Evolutionary conservation across 2,113 vertebrate species (phyloP).

Genomic region (Pterocles orientalis): DNA sequence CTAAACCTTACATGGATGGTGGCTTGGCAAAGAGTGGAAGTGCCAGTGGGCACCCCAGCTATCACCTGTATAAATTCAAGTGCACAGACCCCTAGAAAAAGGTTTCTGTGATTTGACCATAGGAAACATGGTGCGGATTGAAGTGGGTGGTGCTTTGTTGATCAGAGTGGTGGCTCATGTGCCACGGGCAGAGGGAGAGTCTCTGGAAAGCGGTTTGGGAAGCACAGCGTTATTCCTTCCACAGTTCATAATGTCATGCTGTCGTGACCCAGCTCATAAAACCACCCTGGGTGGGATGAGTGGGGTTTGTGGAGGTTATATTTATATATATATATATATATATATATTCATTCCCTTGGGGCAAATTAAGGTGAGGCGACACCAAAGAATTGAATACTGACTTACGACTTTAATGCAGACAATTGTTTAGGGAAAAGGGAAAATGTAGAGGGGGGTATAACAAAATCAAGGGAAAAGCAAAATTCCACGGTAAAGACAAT

Average conservation of each 20-base stretch:
- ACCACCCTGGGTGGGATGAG: too few relatives aligned
- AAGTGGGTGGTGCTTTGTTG: accelerated
- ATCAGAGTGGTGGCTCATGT: neutral
- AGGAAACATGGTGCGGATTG: neutral
- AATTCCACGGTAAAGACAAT: too few relatives aligned
- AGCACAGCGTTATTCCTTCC: neutral
- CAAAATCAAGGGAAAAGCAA: too few relatives aligned
- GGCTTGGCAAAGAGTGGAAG: neutral
- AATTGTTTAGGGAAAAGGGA: too few relatives aligned
- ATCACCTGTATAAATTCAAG: neutral
- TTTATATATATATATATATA: too few relatives aligned
- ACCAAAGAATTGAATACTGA: too few relatives aligned
- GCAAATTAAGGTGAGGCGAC: too few relatives aligned
- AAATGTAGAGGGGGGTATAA: too few relatives aligned
- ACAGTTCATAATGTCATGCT: neutral
- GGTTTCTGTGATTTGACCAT: neutral
- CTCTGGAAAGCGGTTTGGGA: neutral
- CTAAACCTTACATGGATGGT: neutral
- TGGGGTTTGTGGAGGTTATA: too few relatives aligned
- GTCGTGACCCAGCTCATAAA: too few relatives aligned
- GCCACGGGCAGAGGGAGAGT: neutral
- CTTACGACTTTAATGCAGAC: too few relatives aligned
- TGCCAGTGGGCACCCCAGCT: neutral
- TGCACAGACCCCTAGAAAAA: neutral
- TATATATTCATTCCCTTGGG: too few relatives aligned